These are phyloP conservation scores for Ciona savignyi DNA, from an alignment of 23 tunicate genomes.

Conservation along the genomic window DNA sequence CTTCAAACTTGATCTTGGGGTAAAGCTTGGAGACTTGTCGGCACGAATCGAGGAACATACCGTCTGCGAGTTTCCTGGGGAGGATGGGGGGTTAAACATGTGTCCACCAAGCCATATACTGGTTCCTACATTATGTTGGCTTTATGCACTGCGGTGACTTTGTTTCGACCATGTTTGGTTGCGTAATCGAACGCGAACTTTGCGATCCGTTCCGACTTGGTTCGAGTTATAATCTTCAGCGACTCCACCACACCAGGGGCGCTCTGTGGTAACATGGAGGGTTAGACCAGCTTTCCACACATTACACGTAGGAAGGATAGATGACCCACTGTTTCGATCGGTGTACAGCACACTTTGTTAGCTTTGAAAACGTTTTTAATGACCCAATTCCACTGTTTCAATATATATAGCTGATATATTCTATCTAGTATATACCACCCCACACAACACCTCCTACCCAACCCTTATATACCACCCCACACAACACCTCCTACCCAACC, in stretches of 20 bases:
- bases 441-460: too few relatives aligned
- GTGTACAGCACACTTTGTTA: too few relatives aligned
- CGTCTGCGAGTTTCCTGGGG: constrained; percentile 79
- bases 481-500: too few relatives aligned
- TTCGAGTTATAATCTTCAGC: constrained; percentile 64
- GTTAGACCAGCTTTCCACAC: too few relatives aligned
- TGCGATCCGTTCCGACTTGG: constrained; percentile 71
- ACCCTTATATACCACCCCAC: too few relatives aligned
- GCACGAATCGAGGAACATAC: constrained; percentile 73
- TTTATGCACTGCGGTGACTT: constrained; percentile 85
- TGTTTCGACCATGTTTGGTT: constrained; percentile 40
- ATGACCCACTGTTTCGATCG: too few relatives aligned
- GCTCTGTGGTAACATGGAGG: constrained; percentile 13
- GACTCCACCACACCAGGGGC: constrained; percentile 88
- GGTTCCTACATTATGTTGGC: constrained; percentile 73
- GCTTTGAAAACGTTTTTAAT: too few relatives aligned
- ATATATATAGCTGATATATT: too few relatives aligned
- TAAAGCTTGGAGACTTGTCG: constrained; percentile 43
- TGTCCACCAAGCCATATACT: background rate
- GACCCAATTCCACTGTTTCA: too few relatives aligned
- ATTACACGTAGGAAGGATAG: too few relatives aligned
- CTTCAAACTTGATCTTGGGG: constrained; percentile 65
- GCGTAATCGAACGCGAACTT: constrained; percentile 89
- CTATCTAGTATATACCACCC: too few relatives aligned
- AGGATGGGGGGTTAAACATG: background rate